Evolutionary conservation across 2,797 vertebrate genomes (phyloP).

Genomic region (Mormyrops attenuatus): DNA sequence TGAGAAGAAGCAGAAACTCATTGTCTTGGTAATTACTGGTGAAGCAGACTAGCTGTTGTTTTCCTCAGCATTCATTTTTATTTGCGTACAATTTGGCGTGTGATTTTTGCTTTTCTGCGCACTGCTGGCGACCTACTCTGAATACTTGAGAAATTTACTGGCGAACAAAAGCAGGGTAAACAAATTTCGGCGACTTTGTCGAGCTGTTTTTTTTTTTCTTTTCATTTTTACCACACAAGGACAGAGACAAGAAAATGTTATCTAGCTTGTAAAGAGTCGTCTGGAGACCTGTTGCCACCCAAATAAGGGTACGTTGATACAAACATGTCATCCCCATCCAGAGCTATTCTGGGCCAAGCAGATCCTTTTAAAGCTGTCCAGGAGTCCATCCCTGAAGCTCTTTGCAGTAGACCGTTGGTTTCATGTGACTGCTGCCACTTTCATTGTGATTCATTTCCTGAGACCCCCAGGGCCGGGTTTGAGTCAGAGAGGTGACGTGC

Average conservation of each 20-base stretch:
- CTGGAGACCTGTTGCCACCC: background rate
- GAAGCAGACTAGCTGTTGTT: background rate
- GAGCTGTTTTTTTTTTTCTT: background rate
- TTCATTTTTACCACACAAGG: background rate
- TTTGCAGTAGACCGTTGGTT: background rate
- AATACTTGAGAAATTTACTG: background rate
- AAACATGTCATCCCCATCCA: background rate
- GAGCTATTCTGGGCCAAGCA: background rate
- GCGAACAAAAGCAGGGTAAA: background rate
- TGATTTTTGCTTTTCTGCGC: background rate
- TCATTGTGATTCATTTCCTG: background rate
- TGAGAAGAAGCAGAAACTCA: background rate
- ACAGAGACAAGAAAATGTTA: background rate
- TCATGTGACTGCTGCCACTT: background rate
- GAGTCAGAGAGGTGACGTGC: background rate
- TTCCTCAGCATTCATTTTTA: background rate
- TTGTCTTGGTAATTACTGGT: background rate
- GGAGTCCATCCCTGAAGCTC: background rate
- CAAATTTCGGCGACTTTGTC: background rate
- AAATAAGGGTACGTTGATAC: background rate
- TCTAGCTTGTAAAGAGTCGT: background rate
- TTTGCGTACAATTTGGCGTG: background rate
- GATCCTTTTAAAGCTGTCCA: conserved; percentile 3
- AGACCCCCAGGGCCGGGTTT: background rate
- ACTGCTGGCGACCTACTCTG: background rate